phyloP scores from a whole-genome alignment of 1,140 invertebrate species.

The Drosophila mayri region DNA sequence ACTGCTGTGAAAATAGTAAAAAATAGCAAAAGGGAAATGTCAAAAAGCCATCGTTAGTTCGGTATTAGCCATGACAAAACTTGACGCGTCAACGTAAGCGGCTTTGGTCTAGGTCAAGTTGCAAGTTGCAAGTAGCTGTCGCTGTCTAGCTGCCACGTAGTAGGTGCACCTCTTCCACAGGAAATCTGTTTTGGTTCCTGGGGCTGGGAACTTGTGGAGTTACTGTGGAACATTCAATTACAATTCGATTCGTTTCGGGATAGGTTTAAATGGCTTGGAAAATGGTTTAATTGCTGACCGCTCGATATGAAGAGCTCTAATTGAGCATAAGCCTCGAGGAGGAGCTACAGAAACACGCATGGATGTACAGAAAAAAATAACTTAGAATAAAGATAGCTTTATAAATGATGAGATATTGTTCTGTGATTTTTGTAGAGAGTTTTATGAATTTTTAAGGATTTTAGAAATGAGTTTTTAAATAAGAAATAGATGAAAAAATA shows the following conservation, averaged over 20 bases:
- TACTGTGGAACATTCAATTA: constrained; percentile 54
- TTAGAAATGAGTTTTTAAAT: not conserved
- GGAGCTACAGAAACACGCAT: constrained; percentile 33
- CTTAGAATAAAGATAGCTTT: no score
- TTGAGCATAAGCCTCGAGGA: constrained; percentile 64
- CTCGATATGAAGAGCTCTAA: constrained; percentile 70
- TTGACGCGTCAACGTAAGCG: constrained; percentile 71
- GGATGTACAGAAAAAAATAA: no score
- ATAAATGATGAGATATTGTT: rapidly evolving
- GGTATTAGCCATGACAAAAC: constrained; percentile 62
- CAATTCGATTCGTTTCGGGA: constrained; percentile 56
- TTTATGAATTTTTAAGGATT: not conserved
- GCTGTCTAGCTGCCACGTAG: constrained; percentile 7
- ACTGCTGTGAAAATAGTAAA: constrained; percentile 38
- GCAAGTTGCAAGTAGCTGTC: constrained; percentile 31
- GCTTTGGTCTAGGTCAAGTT: constrained; percentile 80
- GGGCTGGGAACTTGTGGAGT: not conserved
- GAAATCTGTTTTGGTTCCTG: constrained; percentile 12
- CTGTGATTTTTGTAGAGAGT: no score
- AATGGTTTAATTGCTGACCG: constrained; percentile 77
- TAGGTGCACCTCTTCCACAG: constrained; percentile 24
- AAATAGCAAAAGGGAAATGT: constrained; percentile 57
- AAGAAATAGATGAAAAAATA: not conserved
- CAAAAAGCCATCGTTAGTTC: constrained; percentile 61
- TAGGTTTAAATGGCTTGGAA: constrained; percentile 73